Base-by-base conservation (phyloP, 2,888 invertebrate species). In the Hyppa rectilinea region DNA sequence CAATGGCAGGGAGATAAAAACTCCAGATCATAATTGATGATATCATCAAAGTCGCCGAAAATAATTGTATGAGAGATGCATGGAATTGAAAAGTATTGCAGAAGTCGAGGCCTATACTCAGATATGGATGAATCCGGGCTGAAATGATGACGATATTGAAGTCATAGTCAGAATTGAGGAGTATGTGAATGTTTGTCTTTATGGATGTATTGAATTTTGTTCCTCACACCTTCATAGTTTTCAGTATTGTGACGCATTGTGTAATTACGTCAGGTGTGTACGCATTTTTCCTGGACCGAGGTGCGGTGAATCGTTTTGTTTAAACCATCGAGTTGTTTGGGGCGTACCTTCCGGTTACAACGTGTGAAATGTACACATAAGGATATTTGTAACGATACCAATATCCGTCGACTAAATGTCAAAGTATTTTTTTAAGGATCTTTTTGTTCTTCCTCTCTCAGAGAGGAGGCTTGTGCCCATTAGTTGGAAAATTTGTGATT, bases 271-370 rank as follows among this genome's bases (percentile, higher is more conserved):
- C 40, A 78, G 55, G 36, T 23, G 56, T 38, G 69, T 43, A 38
- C 58, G 53, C 52, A 75, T 70, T 81, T 76, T 78, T 79, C 73
- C 58, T 64, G 67, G 78, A 71, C 71, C 58, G 38, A 85, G 83
- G 85, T 80, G 83, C 78, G 82, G 60, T 66, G 45, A 45, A 26
- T 79, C 68, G 80, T 86, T 83, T 89, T 87, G 85, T 85, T 86
- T 84, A 82, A 67, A 53, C 58, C 47, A 55, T 76, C 43, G 36
- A 29, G 45, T 6, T 63, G 63, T 64, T 63, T 63, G 55, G 50
- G 55, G 59, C 60, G 65, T 81, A 66, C 52, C 63, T 56, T 78
- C 78, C 78, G 78, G 59, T 64, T 7, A 23, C 7, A 55, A 60
- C 81, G 78, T 78, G 78, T 66, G 78, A 78, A 81, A 55, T 31